These are phyloP conservation scores for Rhagonycha lutea DNA, from an alignment of 2,888 invertebrate genomes.

Conservation along the genomic window DNA sequence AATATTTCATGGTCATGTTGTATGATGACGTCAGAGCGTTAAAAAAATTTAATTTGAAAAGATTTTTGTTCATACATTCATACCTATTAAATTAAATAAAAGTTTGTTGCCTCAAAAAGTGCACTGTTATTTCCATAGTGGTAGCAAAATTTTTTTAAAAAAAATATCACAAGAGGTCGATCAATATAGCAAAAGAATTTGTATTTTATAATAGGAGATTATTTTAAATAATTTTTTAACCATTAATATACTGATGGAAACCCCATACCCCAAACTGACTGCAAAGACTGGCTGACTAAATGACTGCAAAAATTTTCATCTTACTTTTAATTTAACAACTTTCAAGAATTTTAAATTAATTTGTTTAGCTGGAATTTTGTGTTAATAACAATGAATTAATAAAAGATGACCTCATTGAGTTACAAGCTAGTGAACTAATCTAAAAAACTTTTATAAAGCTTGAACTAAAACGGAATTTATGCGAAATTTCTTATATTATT, in stretches of 20 bases:
- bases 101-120: not conserved
- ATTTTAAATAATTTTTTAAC: not conserved
- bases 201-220: too few relatives aligned
- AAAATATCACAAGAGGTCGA: not conserved
- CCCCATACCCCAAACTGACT: not conserved
- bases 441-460: not conserved
- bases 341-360: not conserved
- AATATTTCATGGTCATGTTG: not conserved
- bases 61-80: not conserved
- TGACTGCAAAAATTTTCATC: not conserved
- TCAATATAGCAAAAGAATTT: too few relatives aligned
- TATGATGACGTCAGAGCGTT: not conserved
- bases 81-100: not conserved
- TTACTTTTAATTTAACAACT: not conserved
- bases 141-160: not conserved
- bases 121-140: not conserved
- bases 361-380: not conserved
- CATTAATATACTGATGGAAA: not conserved
- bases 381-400: not conserved
- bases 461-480: not conserved
- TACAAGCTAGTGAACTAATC: not conserved
- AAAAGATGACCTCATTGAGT: not conserved
- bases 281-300: too few relatives aligned
- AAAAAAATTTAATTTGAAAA: not conserved
- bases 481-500: too few relatives aligned